Conservation (phyloP, 2,797 vertebrate species). For the Intellagama lesueurii region DNA sequence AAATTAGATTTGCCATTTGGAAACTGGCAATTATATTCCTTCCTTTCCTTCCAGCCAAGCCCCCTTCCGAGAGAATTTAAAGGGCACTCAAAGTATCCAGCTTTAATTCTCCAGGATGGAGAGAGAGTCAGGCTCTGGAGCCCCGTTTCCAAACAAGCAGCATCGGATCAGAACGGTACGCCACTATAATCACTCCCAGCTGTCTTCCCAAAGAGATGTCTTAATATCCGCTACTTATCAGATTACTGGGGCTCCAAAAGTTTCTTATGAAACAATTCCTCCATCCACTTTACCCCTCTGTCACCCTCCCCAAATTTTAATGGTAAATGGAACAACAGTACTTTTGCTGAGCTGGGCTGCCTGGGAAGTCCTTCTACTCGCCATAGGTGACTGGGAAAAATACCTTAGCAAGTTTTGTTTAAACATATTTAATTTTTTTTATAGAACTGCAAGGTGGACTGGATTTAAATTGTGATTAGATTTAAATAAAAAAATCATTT, state of each 20-base stretch:
- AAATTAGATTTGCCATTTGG: conserved; percentile 71
- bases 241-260: neutral
- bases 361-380: neutral
- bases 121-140: conserved; percentile 34
- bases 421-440: too few relatives aligned
- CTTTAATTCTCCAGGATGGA: conserved; percentile 52
- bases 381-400: neutral
- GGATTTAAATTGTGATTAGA: too few relatives aligned
- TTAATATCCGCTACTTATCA: conserved; percentile 29
- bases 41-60: conserved; percentile 29
- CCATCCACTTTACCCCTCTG: conserved; percentile 25
- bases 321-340: conserved; percentile 25
- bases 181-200: conserved; percentile 56
- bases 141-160: conserved; percentile 50
- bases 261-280: neutral
- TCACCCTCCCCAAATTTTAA: conserved; percentile 40
- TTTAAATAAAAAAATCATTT: too few relatives aligned
- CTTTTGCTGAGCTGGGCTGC: neutral
- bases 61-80: conserved; percentile 57
- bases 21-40: conserved; percentile 68
- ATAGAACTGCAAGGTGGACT: too few relatives aligned
- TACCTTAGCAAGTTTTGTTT: neutral
- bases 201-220: conserved; percentile 51
- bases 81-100: conserved; percentile 56
- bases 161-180: conserved; percentile 28